These are phyloP conservation scores for Fistularia tabacaria DNA, from an alignment of 2,797 vertebrate genomes.

Conservation along the genomic window DNA sequence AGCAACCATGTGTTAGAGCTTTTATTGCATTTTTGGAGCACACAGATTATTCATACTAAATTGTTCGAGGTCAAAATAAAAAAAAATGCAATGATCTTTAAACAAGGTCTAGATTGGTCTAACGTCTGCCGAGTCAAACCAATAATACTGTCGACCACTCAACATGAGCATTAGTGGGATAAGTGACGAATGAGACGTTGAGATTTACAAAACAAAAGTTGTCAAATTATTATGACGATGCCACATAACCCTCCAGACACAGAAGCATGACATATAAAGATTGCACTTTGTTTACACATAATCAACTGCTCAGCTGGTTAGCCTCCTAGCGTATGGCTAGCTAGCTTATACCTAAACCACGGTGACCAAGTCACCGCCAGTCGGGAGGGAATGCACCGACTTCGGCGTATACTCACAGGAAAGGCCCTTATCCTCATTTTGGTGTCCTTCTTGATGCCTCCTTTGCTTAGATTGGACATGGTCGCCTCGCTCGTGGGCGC, in stretches of 20 bases:
- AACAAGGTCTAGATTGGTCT: too few relatives aligned
- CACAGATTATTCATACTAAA: too few relatives aligned
- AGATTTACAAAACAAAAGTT: too few relatives aligned
- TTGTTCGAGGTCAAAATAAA: too few relatives aligned
- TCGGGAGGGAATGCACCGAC: constrained; percentile 33
- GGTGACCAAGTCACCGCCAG: constrained; percentile 44
- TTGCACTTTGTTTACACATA: constrained; percentile 1
- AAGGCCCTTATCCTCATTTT: constrained; percentile 99
- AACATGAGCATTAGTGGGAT: too few relatives aligned
- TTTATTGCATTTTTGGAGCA: too few relatives aligned
- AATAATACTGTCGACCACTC: too few relatives aligned
- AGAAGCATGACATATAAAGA: not conserved
- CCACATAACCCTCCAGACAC: not conserved
- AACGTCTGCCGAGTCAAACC: too few relatives aligned
- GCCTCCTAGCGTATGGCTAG: not conserved
- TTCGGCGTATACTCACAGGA: constrained; percentile 81
- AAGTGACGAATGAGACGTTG: not conserved
- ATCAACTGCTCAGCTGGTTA: not conserved
- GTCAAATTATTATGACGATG: too few relatives aligned
- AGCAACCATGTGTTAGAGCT: too few relatives aligned
- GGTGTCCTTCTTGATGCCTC: constrained; percentile 94
- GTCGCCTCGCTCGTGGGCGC: constrained; percentile 72
- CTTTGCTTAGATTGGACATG: constrained; percentile 95
- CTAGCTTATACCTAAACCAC: constrained; percentile 18
- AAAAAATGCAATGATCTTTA: too few relatives aligned